These are phyloP conservation scores for Ridgeia piscesae DNA, from an alignment of 1,140 invertebrate species.

Conservation along the genomic window DNA sequence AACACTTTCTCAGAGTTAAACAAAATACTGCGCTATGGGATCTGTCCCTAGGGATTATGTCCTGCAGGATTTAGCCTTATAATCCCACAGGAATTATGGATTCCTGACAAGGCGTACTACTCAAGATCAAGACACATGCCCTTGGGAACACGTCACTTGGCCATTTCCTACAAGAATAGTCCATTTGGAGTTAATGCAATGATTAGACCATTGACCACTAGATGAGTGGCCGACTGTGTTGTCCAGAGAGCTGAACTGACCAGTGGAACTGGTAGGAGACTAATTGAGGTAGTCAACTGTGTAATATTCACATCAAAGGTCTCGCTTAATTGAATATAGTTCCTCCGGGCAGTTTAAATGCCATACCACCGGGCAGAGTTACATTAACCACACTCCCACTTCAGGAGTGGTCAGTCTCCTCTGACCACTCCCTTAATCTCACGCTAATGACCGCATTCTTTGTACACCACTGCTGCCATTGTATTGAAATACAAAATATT, in stretches of 20 bases:
- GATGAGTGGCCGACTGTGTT: background rate
- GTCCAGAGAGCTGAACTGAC: background rate
- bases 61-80: no score
- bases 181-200: background rate
- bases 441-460: background rate
- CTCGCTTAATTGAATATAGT: background rate
- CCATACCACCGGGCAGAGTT: background rate
- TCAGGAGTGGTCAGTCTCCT: background rate
- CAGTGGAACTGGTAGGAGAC: background rate
- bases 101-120: background rate
- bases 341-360: background rate
- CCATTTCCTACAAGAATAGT: background rate
- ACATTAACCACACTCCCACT: background rate
- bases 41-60: no score
- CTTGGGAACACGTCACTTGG: background rate
- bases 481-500: no score
- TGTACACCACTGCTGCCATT: background rate
- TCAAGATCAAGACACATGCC: background rate
- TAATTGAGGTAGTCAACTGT: background rate
- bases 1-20: no score
- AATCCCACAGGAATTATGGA: no score
- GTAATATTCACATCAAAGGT: background rate
- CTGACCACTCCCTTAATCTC: background rate
- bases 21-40: no score
- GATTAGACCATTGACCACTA: background rate